These are phyloP conservation scores for Agrotis clavis DNA, from an alignment of 2,888 invertebrate genomes.

Conservation along the genomic window DNA sequence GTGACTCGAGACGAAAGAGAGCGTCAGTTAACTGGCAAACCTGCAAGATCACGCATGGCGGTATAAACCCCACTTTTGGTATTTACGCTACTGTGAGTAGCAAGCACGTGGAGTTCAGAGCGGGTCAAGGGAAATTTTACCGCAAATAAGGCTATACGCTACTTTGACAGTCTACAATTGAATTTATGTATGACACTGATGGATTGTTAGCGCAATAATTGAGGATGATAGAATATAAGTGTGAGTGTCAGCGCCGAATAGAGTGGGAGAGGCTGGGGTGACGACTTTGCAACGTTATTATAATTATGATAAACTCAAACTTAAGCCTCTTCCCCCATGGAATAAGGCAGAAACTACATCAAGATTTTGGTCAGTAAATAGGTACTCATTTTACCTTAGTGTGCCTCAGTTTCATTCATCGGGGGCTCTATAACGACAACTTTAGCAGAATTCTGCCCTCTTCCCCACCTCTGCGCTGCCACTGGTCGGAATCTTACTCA, in stretches of 20 bases:
- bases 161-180: constrained; percentile 43
- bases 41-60: constrained; percentile 58
- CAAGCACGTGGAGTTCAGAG: constrained; percentile 63
- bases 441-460: too few species aligned
- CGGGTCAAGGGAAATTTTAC: constrained; percentile 62
- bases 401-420: too few species aligned
- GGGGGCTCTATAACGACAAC: too few species aligned
- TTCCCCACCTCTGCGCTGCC: too few species aligned
- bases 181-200: constrained; percentile 6
- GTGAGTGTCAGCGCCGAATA: background rate
- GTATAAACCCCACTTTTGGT: constrained; percentile 51
- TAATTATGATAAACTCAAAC: background rate
- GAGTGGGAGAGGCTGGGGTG: background rate
- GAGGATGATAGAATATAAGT: background rate
- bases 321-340: background rate
- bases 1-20: constrained; percentile 68
- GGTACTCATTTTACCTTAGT: too few species aligned
- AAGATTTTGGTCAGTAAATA: background rate
- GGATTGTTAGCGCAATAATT: background rate
- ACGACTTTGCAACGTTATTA: background rate
- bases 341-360: background rate
- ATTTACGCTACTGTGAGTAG: constrained; percentile 63
- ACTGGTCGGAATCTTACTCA: too few species aligned
- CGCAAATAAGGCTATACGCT: constrained; percentile 20
- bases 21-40: constrained; percentile 55